Base-by-base conservation (phyloP, 2,888 invertebrate genomes). In the Antheraea yamamai region DNA sequence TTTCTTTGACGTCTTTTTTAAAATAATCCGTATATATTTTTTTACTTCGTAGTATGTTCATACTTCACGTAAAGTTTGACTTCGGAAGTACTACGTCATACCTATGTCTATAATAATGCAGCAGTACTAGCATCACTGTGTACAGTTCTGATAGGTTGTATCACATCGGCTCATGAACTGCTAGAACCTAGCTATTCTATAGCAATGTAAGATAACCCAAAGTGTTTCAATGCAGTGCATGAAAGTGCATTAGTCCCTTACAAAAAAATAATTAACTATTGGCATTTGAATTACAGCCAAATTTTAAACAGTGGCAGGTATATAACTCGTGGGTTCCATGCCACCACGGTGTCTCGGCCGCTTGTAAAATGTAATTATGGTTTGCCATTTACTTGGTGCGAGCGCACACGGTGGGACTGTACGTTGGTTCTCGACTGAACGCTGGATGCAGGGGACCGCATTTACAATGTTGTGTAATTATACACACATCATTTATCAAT, bases 381-480 rank as follows among this genome's bases (percentile, higher is more conserved):
- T 83, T 80, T 79, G 83, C 85, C 83, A 86, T 85, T 85, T 85
- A 83, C 85, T 84, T 86, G 84, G 82, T 79, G 82, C 81, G 78
- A 81, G 82, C 81, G 83, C 76, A 78, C 75, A 75, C 77, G 74
- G 75, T 72, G 58, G 75, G 72, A 78, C 76, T 66, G 64, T 30
- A 76, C 73, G 77, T 75, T 66, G 73, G 39, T 64, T 47, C 73
- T 80, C 79, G 79, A 81, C 81, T 80, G 68, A 68, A 55, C 58
- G 55, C 35, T 72, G 77, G 72, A 66, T 76, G 77, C 77, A 76
- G 75, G 64, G 16, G 72, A 51, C 72, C 66, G 18, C 77, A 70
- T 61, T 80, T 72, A 78, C 80, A 82, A 80, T 74, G 78, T 39
- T 39, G 47, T 72, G 81, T 80, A 81, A 78, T 75, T 61, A 23